Conservation (phyloP, 2,113 vertebrate species). For the Murina feae region DNA sequence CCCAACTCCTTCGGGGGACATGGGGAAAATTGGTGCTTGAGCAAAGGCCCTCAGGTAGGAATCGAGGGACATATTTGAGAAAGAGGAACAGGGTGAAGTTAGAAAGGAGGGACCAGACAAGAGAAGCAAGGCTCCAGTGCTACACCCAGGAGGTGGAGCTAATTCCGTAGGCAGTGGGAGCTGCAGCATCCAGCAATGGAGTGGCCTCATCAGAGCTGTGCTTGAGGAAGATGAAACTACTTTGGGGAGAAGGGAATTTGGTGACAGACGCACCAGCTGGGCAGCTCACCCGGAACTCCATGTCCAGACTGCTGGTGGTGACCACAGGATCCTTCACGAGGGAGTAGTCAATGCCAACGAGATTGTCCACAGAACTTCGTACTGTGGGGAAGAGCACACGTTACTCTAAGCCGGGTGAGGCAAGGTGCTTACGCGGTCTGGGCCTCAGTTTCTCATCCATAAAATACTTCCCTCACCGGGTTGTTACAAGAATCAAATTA, state of each 20-base stretch:
- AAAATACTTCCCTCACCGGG: not conserved
- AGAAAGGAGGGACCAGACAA: not conserved
- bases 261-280: not conserved
- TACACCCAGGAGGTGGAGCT: not conserved
- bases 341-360: conserved; percentile 95
- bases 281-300: conserved; percentile 91
- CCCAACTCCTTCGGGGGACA: not conserved
- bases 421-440: not conserved
- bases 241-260: not conserved
- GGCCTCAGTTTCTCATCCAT: not conserved
- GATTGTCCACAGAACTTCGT: conserved; percentile 85
- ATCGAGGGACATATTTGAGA: not conserved
- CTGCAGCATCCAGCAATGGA: not conserved
- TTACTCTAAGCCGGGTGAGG: not conserved
- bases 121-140: not conserved
- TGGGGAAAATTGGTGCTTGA: not conserved
- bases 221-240: not conserved
- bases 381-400: conserved; percentile 73
- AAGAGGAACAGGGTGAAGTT: not conserved
- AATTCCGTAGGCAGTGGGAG: not conserved
- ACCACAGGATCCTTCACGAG: conserved; percentile 88
- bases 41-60: not conserved
- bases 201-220: not conserved
- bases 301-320: conserved; percentile 85
- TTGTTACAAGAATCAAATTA: not conserved